phyloP scores from a whole-genome alignment of 2,797 vertebrate genomes.

The Numenius phaeopus region DNA sequence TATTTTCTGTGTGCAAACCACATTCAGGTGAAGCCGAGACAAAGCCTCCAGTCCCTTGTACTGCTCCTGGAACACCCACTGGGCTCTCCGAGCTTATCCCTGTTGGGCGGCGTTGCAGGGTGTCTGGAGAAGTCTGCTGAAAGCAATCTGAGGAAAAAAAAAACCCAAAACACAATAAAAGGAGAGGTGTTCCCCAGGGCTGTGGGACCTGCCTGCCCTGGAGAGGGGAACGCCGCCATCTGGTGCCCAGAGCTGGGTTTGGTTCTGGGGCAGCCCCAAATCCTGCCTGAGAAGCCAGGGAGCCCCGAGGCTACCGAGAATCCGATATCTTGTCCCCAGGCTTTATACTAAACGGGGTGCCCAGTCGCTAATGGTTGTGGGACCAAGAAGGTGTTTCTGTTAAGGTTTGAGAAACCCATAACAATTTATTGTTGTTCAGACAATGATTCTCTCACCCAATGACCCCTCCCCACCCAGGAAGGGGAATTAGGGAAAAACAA shows the following conservation, averaged over 20 bases:
- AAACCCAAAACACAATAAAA: not conserved
- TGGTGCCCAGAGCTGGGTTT: not conserved
- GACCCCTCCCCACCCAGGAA: not conserved
- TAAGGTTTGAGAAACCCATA: not conserved
- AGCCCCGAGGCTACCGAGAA: not conserved
- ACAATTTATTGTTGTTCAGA: not conserved
- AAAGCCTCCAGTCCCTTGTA: not conserved
- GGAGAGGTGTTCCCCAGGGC: too few species aligned
- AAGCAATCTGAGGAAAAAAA: not conserved
- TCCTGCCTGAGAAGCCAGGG: not conserved
- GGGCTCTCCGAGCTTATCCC: not conserved
- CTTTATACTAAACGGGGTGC: not conserved
- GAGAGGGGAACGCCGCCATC: not conserved
- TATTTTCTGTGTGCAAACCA: not conserved
- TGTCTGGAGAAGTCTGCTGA: not conserved
- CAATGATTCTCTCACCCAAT: not conserved
- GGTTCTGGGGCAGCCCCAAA: not conserved
- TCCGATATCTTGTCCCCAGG: not conserved
- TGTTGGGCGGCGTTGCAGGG: too few species aligned
- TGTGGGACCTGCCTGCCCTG: not conserved
- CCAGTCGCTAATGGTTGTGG: not conserved
- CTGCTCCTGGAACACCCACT: not conserved
- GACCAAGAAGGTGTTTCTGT: not conserved
- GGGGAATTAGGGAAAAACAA: not conserved
- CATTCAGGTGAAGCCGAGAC: not conserved